Conservation (phyloP, 2,113 vertebrate genomes). For the Madoqua kirkii region DNA sequence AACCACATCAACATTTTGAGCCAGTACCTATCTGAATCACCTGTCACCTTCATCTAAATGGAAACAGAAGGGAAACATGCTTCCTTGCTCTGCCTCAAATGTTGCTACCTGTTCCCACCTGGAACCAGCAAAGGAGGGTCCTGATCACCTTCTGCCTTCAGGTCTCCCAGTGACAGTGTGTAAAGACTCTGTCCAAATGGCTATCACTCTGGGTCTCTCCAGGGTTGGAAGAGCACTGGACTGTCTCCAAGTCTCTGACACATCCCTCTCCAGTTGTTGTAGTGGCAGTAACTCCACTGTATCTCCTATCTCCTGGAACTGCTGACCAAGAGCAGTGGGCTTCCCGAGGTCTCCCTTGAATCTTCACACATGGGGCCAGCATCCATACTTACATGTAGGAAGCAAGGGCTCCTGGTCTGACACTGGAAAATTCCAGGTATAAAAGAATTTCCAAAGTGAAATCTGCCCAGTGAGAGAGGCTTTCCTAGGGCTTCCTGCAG, state of each 20-base stretch:
- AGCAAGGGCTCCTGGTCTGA: background rate
- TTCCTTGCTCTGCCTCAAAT: rapidly evolving
- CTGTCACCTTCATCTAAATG: background rate
- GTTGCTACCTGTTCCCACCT: too few relatives aligned
- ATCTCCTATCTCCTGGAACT: rapidly evolving
- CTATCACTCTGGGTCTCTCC: background rate
- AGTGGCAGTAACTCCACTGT: rapidly evolving
- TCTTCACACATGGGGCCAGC: rapidly evolving
- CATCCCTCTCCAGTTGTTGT: rapidly evolving
- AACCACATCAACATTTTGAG: rapidly evolving
- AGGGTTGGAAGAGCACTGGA: rapidly evolving
- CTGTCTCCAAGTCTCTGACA: background rate
- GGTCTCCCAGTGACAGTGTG: rapidly evolving
- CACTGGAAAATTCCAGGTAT: rapidly evolving
- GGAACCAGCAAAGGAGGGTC: too few relatives aligned
- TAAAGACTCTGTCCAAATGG: background rate
- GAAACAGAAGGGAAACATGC: rapidly evolving
- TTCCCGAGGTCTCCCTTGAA: background rate
- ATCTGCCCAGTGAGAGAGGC: rapidly evolving
- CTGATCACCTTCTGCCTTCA: rapidly evolving
- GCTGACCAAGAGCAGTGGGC: rapidly evolving
- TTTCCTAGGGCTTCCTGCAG: background rate
- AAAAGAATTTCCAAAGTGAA: background rate
- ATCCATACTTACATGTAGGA: background rate
- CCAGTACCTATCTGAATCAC: too few relatives aligned